Percentiles rank a stretch among this genome's conserved stretches.
phyloP scores from a whole-genome alignment of 2,797 vertebrate genomes.

The Tamandua tetradactyla region DNA sequence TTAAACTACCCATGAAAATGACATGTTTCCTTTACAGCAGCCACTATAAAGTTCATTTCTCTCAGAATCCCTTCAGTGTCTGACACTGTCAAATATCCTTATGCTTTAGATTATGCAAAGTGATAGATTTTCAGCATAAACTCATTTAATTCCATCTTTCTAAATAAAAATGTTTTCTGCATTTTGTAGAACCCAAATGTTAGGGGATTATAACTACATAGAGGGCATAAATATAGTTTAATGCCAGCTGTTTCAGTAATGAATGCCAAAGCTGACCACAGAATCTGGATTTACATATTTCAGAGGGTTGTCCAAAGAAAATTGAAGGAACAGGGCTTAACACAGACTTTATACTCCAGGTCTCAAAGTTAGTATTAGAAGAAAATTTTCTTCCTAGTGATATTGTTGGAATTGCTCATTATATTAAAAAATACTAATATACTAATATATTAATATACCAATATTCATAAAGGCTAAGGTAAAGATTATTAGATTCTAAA shows the following conservation, averaged over 20 bases:
- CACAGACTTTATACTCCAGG: not conserved
- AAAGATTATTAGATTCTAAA: slow-evolving; percentile 22
- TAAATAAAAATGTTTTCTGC: not conserved
- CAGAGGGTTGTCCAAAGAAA: not conserved
- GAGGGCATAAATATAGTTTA: not conserved
- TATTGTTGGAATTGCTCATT: slow-evolving; percentile 20
- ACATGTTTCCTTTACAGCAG: not conserved
- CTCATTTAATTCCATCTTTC: not conserved
- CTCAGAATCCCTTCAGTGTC: not conserved
- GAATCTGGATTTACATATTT: not conserved
- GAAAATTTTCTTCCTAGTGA: not conserved
- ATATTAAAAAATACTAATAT: not conserved
- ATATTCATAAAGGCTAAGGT: not conserved
- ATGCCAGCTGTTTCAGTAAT: not conserved
- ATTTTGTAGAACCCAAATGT: not conserved
- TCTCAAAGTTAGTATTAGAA: not conserved
- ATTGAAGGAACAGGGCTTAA: not conserved
- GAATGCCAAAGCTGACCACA: not conserved
- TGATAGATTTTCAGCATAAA: not conserved
- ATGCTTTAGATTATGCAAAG: not conserved
- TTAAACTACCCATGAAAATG: slow-evolving; percentile 39
- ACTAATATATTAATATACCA: too few species aligned
- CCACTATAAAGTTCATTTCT: not conserved
- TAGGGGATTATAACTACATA: not conserved
- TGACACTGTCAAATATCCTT: not conserved